These are phyloP conservation scores for Tupaia chinensis DNA, from an alignment of 2,113 vertebrate genomes.

Conservation along the genomic window DNA sequence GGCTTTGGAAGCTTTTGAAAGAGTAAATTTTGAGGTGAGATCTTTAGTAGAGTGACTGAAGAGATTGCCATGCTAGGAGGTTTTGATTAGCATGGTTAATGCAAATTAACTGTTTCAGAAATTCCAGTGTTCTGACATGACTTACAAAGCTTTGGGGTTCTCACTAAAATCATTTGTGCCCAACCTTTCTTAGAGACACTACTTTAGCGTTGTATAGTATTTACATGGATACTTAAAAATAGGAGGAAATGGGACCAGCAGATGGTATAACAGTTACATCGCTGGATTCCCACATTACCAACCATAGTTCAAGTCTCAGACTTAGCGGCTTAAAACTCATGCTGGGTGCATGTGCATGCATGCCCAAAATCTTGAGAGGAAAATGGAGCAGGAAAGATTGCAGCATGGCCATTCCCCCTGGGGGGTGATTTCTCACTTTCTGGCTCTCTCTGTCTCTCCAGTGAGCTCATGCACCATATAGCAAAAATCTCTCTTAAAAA, in stretches of 20 bases:
- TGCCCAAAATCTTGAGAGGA: too few relatives aligned
- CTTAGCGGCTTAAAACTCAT: too few relatives aligned
- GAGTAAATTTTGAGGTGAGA: constrained; percentile 89
- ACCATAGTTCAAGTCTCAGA: too few relatives aligned
- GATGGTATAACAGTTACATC: too few relatives aligned
- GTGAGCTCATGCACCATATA: too few relatives aligned
- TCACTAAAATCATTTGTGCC: background rate
- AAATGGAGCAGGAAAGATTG: too few relatives aligned
- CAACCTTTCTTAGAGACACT: background rate
- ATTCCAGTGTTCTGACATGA: background rate
- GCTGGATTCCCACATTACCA: too few relatives aligned
- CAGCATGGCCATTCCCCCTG: too few relatives aligned
- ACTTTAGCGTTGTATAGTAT: background rate
- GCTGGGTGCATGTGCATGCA: too few relatives aligned
- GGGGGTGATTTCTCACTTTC: too few relatives aligned
- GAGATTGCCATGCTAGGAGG: background rate
- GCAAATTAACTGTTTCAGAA: constrained; percentile 11
- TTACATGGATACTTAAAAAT: background rate
- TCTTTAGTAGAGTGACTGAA: background rate
- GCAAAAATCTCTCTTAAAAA: too few relatives aligned
- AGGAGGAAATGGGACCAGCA: background rate
- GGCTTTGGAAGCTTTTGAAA: constrained; percentile 90
- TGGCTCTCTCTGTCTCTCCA: too few relatives aligned
- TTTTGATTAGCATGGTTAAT: background rate
- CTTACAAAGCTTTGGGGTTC: background rate